These are phyloP conservation scores for Phyllopteryx taeniolatus DNA, from an alignment of 2,113 vertebrate genomes.

Conservation along the genomic window DNA sequence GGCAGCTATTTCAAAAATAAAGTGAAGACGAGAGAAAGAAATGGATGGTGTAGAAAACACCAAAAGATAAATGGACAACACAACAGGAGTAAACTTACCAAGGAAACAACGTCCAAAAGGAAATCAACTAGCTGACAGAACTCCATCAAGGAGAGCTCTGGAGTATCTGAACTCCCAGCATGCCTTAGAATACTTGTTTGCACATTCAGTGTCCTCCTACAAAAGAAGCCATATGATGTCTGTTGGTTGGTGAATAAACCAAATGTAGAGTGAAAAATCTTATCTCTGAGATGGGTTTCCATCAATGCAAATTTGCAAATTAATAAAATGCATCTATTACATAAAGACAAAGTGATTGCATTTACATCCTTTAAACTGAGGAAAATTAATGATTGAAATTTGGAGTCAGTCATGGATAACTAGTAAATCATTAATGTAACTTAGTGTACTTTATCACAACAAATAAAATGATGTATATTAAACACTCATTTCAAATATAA, in stretches of 20 bases:
- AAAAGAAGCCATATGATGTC: constrained; percentile 15
- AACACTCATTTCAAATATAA: constrained; percentile 13
- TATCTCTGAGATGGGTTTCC: neutral
- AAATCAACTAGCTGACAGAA: constrained; percentile 97
- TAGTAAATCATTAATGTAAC: neutral
- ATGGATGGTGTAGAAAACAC: neutral
- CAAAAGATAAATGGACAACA: neutral
- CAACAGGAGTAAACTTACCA: constrained; percentile 80
- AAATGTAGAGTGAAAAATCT: neutral
- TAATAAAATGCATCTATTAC: neutral
- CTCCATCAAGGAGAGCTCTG: constrained; percentile 84
- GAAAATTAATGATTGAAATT: neutral
- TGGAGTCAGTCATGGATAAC: neutral
- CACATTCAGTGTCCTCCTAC: constrained; percentile 82
- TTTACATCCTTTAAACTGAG: neutral
- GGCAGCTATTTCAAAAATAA: neutral
- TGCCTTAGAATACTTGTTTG: constrained; percentile 69
- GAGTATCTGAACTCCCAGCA: constrained; percentile 70
- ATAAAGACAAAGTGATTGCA: neutral
- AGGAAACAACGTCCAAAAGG: constrained; percentile 96
- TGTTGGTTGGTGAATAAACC: neutral
- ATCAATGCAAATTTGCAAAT: neutral
- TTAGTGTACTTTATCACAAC: neutral
- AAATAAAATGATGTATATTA: neutral
- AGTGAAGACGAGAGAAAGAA: neutral